phyloP scores from a whole-genome alignment of 2,888 invertebrate genomes.

The Harpalus rubripes region DNA sequence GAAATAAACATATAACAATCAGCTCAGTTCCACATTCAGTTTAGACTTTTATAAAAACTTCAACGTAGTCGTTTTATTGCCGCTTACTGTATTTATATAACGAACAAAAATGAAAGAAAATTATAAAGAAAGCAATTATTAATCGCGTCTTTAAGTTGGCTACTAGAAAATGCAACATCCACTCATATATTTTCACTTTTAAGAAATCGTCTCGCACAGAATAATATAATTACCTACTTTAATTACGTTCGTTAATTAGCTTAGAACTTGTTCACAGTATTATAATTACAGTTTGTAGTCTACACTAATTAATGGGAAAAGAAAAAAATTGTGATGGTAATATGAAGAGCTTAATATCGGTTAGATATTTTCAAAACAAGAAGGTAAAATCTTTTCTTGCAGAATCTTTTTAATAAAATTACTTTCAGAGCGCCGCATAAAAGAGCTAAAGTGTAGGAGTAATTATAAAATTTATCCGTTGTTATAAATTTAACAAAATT shows the following conservation, averaged over 20 bases:
- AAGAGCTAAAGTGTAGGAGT: background rate
- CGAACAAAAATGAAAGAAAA: background rate
- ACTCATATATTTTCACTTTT: background rate
- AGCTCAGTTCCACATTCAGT: too few relatives aligned
- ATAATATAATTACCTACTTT: constrained; percentile 26
- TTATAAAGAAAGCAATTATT: background rate
- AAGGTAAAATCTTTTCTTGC: background rate
- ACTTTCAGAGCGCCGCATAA: background rate
- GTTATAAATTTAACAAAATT: background rate
- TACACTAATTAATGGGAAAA: constrained; percentile 19
- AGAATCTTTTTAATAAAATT: constrained; percentile 4
- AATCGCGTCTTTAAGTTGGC: background rate
- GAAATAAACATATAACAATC: too few relatives aligned
- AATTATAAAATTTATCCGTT: background rate
- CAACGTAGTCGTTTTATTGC: too few relatives aligned
- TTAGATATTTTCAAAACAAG: constrained; percentile 11
- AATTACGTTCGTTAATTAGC: constrained; percentile 38
- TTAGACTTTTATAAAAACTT: too few relatives aligned
- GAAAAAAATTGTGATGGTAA: constrained; percentile 23
- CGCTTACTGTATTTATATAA: background rate
- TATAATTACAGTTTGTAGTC: constrained; percentile 44
- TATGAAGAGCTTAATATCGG: constrained; percentile 16
- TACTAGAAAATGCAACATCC: background rate
- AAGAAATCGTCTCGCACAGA: constrained; percentile 23
- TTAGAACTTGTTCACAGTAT: constrained; percentile 26